Conservation (phyloP, 2,113 vertebrate species). For the Tringa solitaria region DNA sequence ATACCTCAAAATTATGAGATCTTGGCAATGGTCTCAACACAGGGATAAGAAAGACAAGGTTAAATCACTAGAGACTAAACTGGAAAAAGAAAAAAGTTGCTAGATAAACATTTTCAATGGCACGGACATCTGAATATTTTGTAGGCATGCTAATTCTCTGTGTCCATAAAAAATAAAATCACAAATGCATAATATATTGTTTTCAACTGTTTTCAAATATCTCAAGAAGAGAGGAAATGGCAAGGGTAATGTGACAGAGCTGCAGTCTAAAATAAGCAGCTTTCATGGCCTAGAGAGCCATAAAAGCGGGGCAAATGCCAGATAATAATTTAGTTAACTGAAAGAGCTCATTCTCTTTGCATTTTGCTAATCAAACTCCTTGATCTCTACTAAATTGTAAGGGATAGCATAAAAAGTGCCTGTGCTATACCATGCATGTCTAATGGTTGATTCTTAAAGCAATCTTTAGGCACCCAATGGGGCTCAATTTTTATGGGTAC, state of each 20-base stretch:
- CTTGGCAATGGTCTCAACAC: not conserved
- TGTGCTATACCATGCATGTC: not conserved
- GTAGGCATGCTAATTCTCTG: not conserved
- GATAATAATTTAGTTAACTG: not conserved
- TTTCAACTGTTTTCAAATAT: not conserved
- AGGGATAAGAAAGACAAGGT: not conserved
- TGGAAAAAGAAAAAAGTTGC: not conserved
- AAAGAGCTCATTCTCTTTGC: not conserved
- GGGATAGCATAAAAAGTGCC: not conserved
- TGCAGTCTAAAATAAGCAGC: not conserved
- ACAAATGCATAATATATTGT: not conserved
- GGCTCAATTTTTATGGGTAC: not conserved
- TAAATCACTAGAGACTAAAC: not conserved
- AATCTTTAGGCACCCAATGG: not conserved
- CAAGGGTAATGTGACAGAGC: not conserved
- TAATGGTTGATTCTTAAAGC: not conserved
- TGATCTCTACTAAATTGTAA: not conserved
- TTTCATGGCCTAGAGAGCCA: not conserved
- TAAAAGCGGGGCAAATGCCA: not conserved
- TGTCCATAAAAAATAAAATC: not conserved
- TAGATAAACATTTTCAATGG: not conserved
- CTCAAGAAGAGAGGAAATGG: not conserved
- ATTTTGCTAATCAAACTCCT: not conserved
- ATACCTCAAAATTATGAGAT: not conserved
- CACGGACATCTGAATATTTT: not conserved